Conservation (phyloP, 2,797 vertebrate species). For the Rhynchonycteris naso region DNA sequence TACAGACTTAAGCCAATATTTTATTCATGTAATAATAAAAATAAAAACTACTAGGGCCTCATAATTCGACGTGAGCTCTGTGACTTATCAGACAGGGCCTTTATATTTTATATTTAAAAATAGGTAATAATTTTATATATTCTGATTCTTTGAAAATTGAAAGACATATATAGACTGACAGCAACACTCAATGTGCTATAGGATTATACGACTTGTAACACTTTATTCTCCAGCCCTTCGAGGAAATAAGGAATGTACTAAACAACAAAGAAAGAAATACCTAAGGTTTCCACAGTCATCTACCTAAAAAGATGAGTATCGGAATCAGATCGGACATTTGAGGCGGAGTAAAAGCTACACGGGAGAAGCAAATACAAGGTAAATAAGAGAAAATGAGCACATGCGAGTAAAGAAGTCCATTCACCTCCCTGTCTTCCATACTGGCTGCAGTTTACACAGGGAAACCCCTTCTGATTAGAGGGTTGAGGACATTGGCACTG, state of each 20-base stretch:
- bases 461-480: background rate
- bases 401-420: background rate
- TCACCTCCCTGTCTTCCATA: background rate
- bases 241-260: background rate
- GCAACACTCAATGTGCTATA: background rate
- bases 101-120: slow-evolving; percentile 5
- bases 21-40: slow-evolving; percentile 21
- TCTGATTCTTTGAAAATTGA: slow-evolving; percentile 32
- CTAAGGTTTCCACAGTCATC: background rate
- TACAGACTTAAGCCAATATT: background rate
- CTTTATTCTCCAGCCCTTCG: background rate
- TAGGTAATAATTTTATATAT: background rate
- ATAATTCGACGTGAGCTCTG: background rate
- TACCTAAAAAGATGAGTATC: background rate
- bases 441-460: background rate
- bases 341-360: background rate
- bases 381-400: background rate
- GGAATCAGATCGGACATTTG: background rate
- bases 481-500: background rate
- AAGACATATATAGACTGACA: background rate
- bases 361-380: slow-evolving; percentile 8
- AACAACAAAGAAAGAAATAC: slow-evolving; percentile 33
- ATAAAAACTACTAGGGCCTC: background rate
- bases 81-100: background rate
- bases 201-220: slow-evolving; percentile 25